A percentile compares a stretch with the other conserved stretches of the same genome.
phyloP scores from a whole-genome alignment of 2,888 invertebrate genomes.

The Galeopsomyia nigrocyanea region DNA sequence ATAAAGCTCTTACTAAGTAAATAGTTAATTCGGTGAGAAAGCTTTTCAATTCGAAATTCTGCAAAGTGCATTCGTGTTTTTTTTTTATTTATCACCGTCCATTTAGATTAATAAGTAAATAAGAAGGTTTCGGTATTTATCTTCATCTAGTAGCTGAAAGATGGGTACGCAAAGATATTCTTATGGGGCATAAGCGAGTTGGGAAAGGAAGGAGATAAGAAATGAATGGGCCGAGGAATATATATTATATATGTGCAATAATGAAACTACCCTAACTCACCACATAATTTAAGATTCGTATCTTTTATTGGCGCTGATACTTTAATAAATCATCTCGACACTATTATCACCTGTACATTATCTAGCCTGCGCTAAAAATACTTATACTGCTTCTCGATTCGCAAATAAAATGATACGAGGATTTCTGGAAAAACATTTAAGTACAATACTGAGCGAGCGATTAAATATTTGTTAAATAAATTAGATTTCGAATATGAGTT shows the following conservation, averaged over 20 bases:
- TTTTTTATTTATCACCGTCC: neutral
- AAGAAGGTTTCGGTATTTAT: conserved; percentile 40
- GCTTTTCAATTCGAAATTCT: too few relatives aligned
- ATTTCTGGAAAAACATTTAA: too few relatives aligned
- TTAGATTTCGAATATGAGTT: too few relatives aligned
- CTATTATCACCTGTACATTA: conserved; percentile 17
- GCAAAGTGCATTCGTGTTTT: neutral
- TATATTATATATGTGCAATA: conserved; percentile 29
- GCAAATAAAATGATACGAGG: too few relatives aligned
- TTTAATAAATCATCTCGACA: conserved; percentile 25
- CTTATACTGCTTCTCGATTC: too few relatives aligned
- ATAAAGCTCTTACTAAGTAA: too few relatives aligned
- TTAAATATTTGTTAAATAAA: too few relatives aligned
- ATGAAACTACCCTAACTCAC: conserved; percentile 23
- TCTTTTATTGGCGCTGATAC: neutral
- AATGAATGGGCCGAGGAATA: conserved; percentile 28
- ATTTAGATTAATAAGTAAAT: conserved; percentile 33
- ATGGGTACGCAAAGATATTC: conserved; percentile 24
- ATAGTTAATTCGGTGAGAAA: too few relatives aligned
- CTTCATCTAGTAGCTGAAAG: conserved; percentile 24
- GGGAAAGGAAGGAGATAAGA: conserved; percentile 21
- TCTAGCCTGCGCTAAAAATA: neutral
- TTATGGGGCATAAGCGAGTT: conserved; percentile 10
- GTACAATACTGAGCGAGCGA: too few relatives aligned
- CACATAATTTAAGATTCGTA: conserved; percentile 31